phyloP scores from a whole-genome alignment of 2,113 vertebrate species.

The Tinamus guttatus region DNA sequence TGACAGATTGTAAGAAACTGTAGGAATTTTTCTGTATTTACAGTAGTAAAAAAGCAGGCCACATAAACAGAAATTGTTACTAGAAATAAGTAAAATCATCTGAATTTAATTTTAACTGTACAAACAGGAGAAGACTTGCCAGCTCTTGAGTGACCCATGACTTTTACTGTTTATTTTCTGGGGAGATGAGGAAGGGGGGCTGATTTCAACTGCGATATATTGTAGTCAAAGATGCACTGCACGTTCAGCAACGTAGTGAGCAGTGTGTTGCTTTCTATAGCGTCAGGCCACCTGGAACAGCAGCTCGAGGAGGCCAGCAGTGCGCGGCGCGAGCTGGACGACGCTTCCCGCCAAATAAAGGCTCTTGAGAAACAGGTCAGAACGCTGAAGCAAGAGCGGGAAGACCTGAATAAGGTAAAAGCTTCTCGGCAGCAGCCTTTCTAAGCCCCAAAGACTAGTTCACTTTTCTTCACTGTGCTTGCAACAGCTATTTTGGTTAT shows the following conservation, averaged over 20 bases:
- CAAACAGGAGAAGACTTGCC: background rate
- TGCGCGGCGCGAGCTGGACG: conserved; percentile 87
- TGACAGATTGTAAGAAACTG: conserved; percentile 13
- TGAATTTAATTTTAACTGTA: conserved; percentile 36
- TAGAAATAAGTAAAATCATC: conserved; percentile 30
- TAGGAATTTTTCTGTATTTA: conserved; percentile 1
- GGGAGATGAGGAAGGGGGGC: background rate
- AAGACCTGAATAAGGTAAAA: conserved; percentile 94
- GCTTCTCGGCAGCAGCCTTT: background rate
- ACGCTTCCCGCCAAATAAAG: conserved; percentile 91
- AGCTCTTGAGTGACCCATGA: background rate
- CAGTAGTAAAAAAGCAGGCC: conserved; percentile 28
- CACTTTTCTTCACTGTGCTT: conserved; percentile 15
- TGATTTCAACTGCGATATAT: background rate
- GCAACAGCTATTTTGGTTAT: background rate
- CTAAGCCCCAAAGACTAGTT: background rate
- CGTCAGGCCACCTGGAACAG: conserved; percentile 89
- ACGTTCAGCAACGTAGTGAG: background rate
- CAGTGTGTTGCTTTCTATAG: conserved; percentile 74
- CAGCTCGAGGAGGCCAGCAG: conserved; percentile 89
- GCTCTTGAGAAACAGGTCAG: conserved; percentile 92
- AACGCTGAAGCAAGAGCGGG: conserved; percentile 86
- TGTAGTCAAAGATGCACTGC: background rate
- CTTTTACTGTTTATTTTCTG: background rate
- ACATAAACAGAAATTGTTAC: conserved; percentile 39